These are phyloP conservation scores for Pantherophis vulpinus DNA, from an alignment of 2,797 vertebrate species.

Conservation along the genomic window DNA sequence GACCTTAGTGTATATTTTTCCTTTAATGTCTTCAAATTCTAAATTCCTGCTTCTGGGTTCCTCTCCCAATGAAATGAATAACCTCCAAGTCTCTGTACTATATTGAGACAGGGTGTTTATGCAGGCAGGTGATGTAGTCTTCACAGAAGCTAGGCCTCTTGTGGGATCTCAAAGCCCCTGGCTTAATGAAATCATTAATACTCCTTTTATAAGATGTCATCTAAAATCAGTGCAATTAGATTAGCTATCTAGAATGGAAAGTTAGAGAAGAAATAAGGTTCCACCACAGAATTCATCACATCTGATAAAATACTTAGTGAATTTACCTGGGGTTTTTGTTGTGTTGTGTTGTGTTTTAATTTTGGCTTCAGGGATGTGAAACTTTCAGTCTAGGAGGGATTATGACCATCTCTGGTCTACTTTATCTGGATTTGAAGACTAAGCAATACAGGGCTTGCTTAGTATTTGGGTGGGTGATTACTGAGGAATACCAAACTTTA, in stretches of 20 bases:
- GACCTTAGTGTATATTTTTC: conserved; percentile 13
- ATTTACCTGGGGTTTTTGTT: neutral
- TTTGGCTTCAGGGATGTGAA: conserved; percentile 10
- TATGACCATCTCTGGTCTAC: neutral
- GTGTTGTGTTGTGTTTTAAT: neutral
- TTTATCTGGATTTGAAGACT: neutral
- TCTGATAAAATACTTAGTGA: neutral
- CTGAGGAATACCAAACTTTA: neutral
- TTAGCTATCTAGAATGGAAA: conserved; percentile 13
- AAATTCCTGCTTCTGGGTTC: conserved; percentile 34
- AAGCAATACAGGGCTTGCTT: neutral
- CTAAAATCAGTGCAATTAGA: conserved; percentile 6
- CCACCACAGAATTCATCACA: neutral
- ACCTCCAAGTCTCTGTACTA: conserved; percentile 23
- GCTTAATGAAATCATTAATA: conserved; percentile 35
- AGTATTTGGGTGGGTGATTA: neutral
- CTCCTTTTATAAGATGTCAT: conserved; percentile 12
- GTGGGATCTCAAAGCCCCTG: conserved; percentile 25
- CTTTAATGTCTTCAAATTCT: conserved; percentile 42
- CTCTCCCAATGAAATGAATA: conserved; percentile 30
- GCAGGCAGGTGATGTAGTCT: conserved; percentile 15
- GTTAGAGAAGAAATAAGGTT: neutral
- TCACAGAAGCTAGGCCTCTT: conserved; percentile 5
- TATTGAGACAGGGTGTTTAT: neutral
- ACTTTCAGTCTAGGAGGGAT: neutral